These are phyloP conservation scores for Mellivora capensis DNA, from an alignment of 2,113 vertebrate species.

Conservation along the genomic window DNA sequence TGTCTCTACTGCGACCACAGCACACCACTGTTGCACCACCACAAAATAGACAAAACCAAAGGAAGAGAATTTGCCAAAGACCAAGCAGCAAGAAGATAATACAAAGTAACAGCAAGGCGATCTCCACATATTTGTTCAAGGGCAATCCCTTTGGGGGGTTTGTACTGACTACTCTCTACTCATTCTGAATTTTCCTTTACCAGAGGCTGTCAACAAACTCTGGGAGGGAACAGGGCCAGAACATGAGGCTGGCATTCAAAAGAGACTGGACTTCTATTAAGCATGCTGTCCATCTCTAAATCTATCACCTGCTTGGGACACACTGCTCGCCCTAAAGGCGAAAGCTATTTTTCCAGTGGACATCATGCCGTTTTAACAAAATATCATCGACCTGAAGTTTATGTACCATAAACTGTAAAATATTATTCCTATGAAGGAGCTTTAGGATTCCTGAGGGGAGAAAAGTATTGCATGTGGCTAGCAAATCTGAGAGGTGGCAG, in stretches of 20 bases:
- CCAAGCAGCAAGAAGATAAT: not conserved
- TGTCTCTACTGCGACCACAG: not conserved
- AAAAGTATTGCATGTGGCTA: not conserved
- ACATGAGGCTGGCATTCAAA: not conserved
- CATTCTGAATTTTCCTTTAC: not conserved
- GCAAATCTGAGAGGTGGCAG: not conserved
- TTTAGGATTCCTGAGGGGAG: not conserved
- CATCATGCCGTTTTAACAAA: not conserved
- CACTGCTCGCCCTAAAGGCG: not conserved
- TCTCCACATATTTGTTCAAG: not conserved
- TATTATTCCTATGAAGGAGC: not conserved
- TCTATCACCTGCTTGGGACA: not conserved
- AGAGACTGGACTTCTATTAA: not conserved
- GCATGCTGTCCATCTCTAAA: not conserved
- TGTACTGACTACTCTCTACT: not conserved
- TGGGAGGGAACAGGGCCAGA: not conserved
- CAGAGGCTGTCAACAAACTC: not conserved
- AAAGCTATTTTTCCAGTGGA: not conserved
- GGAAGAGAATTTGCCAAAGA: not conserved
- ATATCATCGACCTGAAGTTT: not conserved
- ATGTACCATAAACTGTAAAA: not conserved
- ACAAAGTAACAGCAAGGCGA: not conserved
- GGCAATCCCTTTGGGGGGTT: not conserved
- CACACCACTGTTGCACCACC: accelerated
- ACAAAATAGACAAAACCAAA: not conserved